A percentile compares a stretch with the other conserved stretches of the same genome.
These are phyloP conservation scores for Heterodera schachtii DNA, from an alignment of 1,140 invertebrate genomes.

Conservation along the genomic window DNA sequence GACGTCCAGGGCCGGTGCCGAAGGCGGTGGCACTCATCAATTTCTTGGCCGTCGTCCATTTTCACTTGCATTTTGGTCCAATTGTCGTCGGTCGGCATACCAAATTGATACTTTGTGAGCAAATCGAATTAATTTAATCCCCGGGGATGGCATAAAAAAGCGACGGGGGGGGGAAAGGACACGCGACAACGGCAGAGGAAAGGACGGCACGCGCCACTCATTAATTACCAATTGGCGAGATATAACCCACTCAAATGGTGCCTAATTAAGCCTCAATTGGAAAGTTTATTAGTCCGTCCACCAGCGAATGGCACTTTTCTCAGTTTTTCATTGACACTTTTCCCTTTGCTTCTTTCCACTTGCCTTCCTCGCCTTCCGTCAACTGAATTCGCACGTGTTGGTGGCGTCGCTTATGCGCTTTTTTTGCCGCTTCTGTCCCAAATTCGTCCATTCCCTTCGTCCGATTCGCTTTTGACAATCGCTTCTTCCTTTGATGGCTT, in stretches of 20 bases:
- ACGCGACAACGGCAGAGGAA: too few species aligned
- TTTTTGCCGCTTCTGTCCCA: neutral
- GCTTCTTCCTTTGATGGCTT: too few species aligned
- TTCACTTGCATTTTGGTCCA: neutral
- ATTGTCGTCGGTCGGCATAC: neutral
- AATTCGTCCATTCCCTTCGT: neutral
- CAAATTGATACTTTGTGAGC: neutral
- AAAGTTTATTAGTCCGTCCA: too few species aligned
- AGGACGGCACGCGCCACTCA: too few species aligned
- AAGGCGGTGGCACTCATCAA: neutral
- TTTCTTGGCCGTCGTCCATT: neutral
- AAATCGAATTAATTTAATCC: conserved; percentile 19
- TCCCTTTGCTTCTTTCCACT: neutral
- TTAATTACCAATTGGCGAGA: too few species aligned
- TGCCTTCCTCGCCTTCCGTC: neutral
- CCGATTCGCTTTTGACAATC: too few species aligned
- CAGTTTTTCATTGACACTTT: too few species aligned
- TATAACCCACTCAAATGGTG: too few species aligned
- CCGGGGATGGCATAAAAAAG: neutral
- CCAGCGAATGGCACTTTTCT: too few species aligned
- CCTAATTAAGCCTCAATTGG: too few species aligned
- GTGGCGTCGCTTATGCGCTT: neutral
- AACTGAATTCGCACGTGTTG: neutral
- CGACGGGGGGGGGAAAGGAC: neutral
- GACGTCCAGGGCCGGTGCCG: too few species aligned